Evolutionary conservation across 2,797 vertebrate genomes (phyloP).

Genomic region (Huso huso): DNA sequence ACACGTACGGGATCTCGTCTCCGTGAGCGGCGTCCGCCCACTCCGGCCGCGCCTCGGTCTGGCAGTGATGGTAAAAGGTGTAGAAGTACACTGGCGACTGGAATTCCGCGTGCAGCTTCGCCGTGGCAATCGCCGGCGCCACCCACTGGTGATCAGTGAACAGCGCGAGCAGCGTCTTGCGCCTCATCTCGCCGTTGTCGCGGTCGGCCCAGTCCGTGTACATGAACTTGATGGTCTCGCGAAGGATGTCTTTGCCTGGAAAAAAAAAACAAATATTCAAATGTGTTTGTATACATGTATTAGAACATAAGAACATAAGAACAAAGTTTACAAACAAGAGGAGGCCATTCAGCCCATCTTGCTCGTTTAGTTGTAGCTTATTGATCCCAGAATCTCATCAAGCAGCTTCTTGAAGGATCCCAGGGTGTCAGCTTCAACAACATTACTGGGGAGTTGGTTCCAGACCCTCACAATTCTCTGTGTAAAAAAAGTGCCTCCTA

Average conservation of each 20-base stretch:
- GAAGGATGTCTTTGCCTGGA: conserved; percentile 44
- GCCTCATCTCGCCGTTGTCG: conserved; percentile 61
- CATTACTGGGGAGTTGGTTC: too few species aligned
- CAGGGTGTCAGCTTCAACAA: too few species aligned
- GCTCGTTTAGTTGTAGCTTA: too few species aligned
- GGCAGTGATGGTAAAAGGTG: conserved; percentile 60
- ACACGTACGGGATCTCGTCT: conserved; percentile 29
- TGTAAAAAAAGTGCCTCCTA: too few species aligned
- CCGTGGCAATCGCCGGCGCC: conserved; percentile 45
- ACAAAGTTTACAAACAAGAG: too few species aligned
- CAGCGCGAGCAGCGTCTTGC: conserved; percentile 54
- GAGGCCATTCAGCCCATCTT: too few species aligned
- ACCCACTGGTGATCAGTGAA: too few species aligned
- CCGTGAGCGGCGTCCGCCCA: conserved; percentile 61
- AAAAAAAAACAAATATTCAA: not conserved
- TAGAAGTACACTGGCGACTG: conserved; percentile 60
- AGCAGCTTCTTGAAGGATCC: too few species aligned
- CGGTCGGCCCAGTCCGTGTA: conserved; percentile 66
- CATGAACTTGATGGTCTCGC: conserved; percentile 46
- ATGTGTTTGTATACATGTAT: too few species aligned
- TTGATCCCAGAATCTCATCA: too few species aligned
- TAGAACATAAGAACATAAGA: too few species aligned
- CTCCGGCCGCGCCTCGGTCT: conserved; percentile 59
- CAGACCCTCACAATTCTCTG: too few species aligned
- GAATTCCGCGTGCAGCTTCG: conserved; percentile 64